These are phyloP conservation scores for Zaprionus davidi DNA, from an alignment of 1,140 invertebrate species.

Conservation along the genomic window DNA sequence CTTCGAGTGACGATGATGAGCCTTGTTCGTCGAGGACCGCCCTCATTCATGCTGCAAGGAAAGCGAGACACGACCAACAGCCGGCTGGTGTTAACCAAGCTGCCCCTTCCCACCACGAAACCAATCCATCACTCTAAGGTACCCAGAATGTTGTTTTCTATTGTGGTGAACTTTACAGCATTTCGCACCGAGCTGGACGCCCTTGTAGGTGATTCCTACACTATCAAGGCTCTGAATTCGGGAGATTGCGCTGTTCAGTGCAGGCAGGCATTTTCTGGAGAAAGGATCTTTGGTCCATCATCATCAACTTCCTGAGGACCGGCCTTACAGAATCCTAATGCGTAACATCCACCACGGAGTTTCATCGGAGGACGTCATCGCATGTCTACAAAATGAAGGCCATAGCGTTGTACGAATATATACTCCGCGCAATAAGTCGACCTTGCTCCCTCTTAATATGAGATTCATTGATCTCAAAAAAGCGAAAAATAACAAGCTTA, in stretches of 20 bases:
- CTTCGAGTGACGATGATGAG: neutral
- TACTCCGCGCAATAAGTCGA: neutral
- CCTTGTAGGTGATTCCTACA: too few relatives aligned
- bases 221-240: too few relatives aligned
- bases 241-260: too few relatives aligned
- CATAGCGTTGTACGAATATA: neutral
- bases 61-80: neutral
- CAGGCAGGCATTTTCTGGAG: neutral
- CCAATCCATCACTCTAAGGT: neutral
- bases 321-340: neutral
- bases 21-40: neutral
- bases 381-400: too few relatives aligned
- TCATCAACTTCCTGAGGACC: neutral
- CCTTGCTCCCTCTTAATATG: conserved; percentile 1
- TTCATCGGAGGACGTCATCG: too few relatives aligned
- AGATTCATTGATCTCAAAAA: neutral
- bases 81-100: neutral
- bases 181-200: too few relatives aligned
- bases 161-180: too few relatives aligned
- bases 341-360: neutral
- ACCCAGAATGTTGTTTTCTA: neutral
- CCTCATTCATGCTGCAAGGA: neutral
- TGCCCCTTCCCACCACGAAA: neutral
- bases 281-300: neutral
- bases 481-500: too few relatives aligned